Conservation (phyloP, 2,888 invertebrate genomes). For the Thereva unica region DNA sequence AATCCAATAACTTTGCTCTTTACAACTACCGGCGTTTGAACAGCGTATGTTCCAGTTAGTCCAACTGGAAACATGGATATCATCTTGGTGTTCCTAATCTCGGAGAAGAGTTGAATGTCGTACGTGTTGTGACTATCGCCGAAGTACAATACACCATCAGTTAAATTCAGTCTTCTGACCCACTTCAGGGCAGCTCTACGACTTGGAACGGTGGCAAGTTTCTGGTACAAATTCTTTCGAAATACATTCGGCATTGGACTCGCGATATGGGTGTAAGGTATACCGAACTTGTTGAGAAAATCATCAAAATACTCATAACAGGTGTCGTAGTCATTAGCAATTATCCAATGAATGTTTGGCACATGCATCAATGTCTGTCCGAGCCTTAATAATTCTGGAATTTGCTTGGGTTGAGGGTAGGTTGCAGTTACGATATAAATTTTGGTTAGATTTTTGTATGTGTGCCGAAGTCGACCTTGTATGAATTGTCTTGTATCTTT, state of each 20-base stretch:
- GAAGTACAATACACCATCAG: constrained; percentile 70
- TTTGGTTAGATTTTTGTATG: constrained; percentile 54
- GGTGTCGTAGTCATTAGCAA: constrained; percentile 71
- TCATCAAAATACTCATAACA: constrained; percentile 62
- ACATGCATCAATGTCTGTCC: constrained; percentile 76
- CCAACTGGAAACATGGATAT: constrained; percentile 86
- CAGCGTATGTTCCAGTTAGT: constrained; percentile 70
- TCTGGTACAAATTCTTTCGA: constrained; percentile 57
- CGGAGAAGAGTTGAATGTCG: constrained; percentile 71
- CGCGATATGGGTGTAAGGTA: constrained; percentile 65
- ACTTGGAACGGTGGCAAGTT: constrained; percentile 71
- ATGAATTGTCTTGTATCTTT: constrained; percentile 52
- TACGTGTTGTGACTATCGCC: constrained; percentile 79
- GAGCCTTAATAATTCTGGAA: constrained; percentile 75
- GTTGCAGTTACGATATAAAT: constrained; percentile 77
- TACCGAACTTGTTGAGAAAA: constrained; percentile 60
- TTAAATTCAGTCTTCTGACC: constrained; percentile 63
- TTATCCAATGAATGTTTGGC: constrained; percentile 74
- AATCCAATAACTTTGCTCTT: constrained; percentile 69
- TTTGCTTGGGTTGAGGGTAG: constrained; percentile 72
- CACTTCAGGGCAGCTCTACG: constrained; percentile 69
- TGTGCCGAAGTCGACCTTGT: constrained; percentile 49
- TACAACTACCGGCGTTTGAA: constrained; percentile 68
- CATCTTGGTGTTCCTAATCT: constrained; percentile 69
- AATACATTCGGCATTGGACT: constrained; percentile 69